Conservation (phyloP, 2,888 invertebrate species). For the Xylota sylvarum region DNA sequence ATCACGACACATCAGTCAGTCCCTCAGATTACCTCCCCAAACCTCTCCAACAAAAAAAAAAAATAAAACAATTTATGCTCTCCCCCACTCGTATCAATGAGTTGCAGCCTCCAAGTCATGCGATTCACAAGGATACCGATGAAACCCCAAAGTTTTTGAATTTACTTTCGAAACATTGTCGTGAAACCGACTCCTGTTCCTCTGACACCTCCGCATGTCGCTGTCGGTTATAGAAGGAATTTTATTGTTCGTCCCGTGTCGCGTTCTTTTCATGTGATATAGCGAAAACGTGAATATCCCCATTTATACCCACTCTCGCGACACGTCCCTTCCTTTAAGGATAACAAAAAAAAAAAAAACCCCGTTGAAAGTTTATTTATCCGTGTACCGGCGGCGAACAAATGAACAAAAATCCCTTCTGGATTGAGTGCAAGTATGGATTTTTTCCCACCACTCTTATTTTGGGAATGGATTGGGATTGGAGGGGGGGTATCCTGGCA, state of each 20-base stretch:
- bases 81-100: neutral
- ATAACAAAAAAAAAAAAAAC: neutral
- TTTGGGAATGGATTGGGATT: neutral
- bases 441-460: neutral
- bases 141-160: constrained; percentile 5
- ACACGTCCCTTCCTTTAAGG: neutral
- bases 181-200: neutral
- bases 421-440: constrained; percentile 7
- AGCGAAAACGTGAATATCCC: constrained; percentile 18
- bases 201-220: neutral
- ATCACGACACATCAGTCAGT: neutral
- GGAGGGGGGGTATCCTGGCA: constrained; percentile 1
- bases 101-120: constrained; percentile 3
- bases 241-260: constrained; percentile 10
- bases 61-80: neutral
- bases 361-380: constrained; percentile 8
- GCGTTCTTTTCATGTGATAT: neutral
- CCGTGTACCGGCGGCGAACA: neutral
- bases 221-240: neutral
- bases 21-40: neutral
- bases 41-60: too few species aligned
- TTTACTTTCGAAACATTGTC: constrained; percentile 3
- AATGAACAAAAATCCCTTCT: neutral
- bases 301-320: constrained; percentile 16
- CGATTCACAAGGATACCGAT: neutral